Base-by-base conservation (phyloP, 2,888 invertebrate species). In the Podabrus alpinus region DNA sequence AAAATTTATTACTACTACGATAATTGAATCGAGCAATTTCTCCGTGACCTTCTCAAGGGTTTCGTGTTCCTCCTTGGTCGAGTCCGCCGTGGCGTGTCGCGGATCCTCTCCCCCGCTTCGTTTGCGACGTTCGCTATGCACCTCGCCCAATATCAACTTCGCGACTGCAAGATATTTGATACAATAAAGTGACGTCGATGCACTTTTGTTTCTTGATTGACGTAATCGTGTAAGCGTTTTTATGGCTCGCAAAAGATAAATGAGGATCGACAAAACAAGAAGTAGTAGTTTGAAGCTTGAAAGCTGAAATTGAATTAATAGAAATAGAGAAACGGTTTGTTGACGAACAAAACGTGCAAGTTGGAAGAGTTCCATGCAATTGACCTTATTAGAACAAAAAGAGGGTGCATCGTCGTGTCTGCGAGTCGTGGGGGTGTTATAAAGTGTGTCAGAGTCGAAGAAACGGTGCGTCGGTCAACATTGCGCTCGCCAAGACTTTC, bases 391-490 rank as follows among this genome's bases (percentile, higher is more conserved):
- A 84, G 83, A 87, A 89, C 89, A 88, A 88, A 86, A 76, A 77
- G 71, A 71, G 72, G 69, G 74, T 76, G 73, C 71, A 72, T 78
- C 73, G 71, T 74, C 84, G 88, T 88, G 88, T 88, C 88, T 88
- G 88, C 88, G 62, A 67, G 24, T 45, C 66, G 60, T 71, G 85
- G 84, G 87, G 88, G 87, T 86, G 87, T 85, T 82, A 86, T 81
- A 85, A 86, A 84, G 86, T 87, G 86, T 86, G 86, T 87, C 86
- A 80, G 79, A 80, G 81, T 82, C 81, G 68, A 67, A 88, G 88
- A 88, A 88, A 88, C 87, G 88, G 89, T 88, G 88, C 87, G 84
- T 85, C 84, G 80, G 86, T 84, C 83, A 86, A 87, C 89, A 88
- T 88, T 87, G 89, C 88, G 87, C 84, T 74, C 73, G 76, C 77